Conservation (phyloP, 2,113 vertebrate genomes). For the Lates calcarifer region DNA sequence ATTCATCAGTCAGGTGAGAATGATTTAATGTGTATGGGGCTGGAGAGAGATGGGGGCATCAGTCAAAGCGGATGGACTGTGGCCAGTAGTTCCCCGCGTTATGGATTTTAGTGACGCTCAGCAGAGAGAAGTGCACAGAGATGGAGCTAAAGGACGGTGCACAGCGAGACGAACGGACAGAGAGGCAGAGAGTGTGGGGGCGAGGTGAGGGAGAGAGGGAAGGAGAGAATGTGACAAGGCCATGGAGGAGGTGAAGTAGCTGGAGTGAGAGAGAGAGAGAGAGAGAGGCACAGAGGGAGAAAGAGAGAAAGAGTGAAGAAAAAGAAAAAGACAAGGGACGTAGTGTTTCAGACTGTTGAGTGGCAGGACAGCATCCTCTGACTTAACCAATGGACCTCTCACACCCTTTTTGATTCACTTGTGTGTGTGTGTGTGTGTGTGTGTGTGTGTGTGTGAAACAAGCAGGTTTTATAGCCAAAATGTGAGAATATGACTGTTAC, state of each 20-base stretch:
- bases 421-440: slow-evolving; percentile 5
- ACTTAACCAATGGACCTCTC: slow-evolving; percentile 45
- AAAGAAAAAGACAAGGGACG: background rate
- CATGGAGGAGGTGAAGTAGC: slow-evolving; percentile 57
- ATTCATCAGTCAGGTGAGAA: slow-evolving; percentile 60
- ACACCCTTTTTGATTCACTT: slow-evolving; percentile 33
- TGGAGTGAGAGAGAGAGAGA: slow-evolving; percentile 21
- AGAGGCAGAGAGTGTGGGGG: slow-evolving; percentile 65
- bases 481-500: slow-evolving; percentile 6
- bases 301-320: background rate
- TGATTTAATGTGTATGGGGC: slow-evolving; percentile 47
- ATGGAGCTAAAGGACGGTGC: slow-evolving; percentile 65
- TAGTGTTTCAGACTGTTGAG: slow-evolving; percentile 50
- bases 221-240: slow-evolving; percentile 67
- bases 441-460: slow-evolving; percentile 10
- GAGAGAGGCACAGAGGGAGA: background rate
- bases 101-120: slow-evolving; percentile 55
- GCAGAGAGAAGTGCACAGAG: slow-evolving; percentile 24
- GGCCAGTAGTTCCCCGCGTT: slow-evolving; percentile 45
- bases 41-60: slow-evolving; percentile 29
- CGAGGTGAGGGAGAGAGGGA: slow-evolving; percentile 61
- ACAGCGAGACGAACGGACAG: slow-evolving; percentile 43
- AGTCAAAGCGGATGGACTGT: slow-evolving; percentile 54
- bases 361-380: slow-evolving; percentile 45
- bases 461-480: slow-evolving; percentile 1